phyloP scores from a whole-genome alignment of 2,113 vertebrate genomes.

The Pseudorhombus dupliciocellatus region DNA sequence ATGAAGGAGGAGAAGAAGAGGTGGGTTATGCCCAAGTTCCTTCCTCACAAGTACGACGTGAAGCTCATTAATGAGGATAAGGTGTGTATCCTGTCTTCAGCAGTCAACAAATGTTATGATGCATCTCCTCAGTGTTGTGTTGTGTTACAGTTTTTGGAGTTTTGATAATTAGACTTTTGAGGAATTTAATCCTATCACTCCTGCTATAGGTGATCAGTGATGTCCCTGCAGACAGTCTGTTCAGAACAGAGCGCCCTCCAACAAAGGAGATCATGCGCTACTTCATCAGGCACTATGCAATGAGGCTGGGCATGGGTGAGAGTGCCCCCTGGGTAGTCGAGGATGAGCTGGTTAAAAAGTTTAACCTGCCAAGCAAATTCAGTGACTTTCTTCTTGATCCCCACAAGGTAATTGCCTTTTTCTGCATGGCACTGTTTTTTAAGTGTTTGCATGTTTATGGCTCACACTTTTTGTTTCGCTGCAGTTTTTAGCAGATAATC shows the following conservation, averaged over 20 bases:
- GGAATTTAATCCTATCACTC: not conserved
- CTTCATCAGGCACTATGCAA: constrained; percentile 93
- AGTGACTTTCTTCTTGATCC: constrained; percentile 96
- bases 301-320: constrained; percentile 90
- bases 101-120: not conserved
- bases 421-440: not conserved
- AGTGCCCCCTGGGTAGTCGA: constrained; percentile 98
- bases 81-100: constrained; percentile 73
- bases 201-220: constrained; percentile 89
- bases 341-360: constrained; percentile 95
- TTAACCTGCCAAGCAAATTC: constrained; percentile 95
- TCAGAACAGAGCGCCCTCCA: constrained; percentile 93
- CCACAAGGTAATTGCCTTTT: constrained; percentile 86
- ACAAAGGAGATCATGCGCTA: constrained; percentile 99
- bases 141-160: too few relatives aligned
- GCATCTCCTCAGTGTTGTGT: not conserved
- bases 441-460: not conserved
- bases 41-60: constrained; percentile 96
- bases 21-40: constrained; percentile 96
- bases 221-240: constrained; percentile 91
- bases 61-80: constrained; percentile 95
- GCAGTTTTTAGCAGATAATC: constrained; percentile 94
- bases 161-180: too few relatives aligned
- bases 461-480: constrained; percentile 6
- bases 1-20: constrained; percentile 95